phyloP scores from a whole-genome alignment of 30 jellyfish, hydroid and myxozoan genomes.

The Cassiopea xamachana region DNA sequence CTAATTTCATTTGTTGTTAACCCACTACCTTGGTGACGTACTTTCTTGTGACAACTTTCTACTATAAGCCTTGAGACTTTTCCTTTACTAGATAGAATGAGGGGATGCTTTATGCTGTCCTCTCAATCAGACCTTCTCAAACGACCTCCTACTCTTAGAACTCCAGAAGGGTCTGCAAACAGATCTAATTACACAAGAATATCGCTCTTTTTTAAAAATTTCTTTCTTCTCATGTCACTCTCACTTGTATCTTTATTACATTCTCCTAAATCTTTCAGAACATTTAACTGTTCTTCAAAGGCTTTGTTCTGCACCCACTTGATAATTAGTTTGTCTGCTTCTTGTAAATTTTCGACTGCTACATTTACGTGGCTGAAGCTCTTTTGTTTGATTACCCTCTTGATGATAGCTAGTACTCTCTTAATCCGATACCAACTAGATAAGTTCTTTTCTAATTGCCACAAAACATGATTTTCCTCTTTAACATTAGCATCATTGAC shows the following conservation, averaged over 20 bases:
- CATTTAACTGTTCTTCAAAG: slow-evolving; percentile 11
- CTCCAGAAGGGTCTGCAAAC: slow-evolving; percentile 18
- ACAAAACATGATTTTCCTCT: slow-evolving; percentile 18
- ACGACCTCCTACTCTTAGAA: slow-evolving; percentile 4
- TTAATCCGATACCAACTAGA: slow-evolving; percentile 30
- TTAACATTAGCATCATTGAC: slow-evolving; percentile 1
- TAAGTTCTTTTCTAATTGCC: slow-evolving; percentile 1
- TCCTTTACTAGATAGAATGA: slow-evolving; percentile 28
- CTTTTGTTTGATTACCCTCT: not conserved
- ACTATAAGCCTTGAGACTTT: slow-evolving; percentile 20
- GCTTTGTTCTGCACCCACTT: slow-evolving; percentile 34
- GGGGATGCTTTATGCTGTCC: slow-evolving; percentile 38
- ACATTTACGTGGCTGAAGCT: slow-evolving; percentile 3
- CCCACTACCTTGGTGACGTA: slow-evolving; percentile 46
- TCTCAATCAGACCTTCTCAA: not conserved
- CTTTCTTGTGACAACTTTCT: slow-evolving; percentile 28
- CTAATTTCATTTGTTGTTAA: slow-evolving; percentile 18
- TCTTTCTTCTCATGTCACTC: not conserved
- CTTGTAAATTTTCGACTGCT: slow-evolving; percentile 43
- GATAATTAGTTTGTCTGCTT: slow-evolving; percentile 33
- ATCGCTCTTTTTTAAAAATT: not conserved
- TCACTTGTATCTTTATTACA: not conserved
- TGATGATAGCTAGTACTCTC: slow-evolving; percentile 18
- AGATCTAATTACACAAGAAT: not conserved
- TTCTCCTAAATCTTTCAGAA: slow-evolving; percentile 10